Evolutionary conservation across 2,888 invertebrate species (phyloP).

Genomic region (Heliconius erato): DNA sequence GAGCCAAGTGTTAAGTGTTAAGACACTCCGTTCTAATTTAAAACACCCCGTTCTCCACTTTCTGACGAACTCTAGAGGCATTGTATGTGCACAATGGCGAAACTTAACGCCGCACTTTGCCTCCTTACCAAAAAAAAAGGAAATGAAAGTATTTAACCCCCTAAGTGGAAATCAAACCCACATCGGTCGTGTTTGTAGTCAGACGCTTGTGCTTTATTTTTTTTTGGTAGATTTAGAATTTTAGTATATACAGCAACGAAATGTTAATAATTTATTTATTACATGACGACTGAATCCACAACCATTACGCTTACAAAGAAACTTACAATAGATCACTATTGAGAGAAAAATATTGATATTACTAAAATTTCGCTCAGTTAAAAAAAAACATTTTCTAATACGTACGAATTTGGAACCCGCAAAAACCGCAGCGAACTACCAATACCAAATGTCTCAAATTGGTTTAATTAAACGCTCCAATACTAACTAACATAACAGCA

Average conservation of each 20-base stretch:
- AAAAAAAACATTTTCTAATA: not conserved
- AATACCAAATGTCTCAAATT: not conserved
- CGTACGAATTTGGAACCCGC: not conserved
- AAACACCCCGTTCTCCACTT: too few relatives aligned
- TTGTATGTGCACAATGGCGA: too few relatives aligned
- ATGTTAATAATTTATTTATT: not conserved
- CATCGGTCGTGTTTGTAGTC: too few relatives aligned
- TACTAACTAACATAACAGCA: not conserved
- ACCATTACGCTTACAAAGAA: not conserved
- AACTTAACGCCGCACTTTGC: too few relatives aligned
- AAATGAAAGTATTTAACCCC: too few relatives aligned
- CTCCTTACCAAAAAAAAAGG: too few relatives aligned
- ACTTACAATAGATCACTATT: too few relatives aligned
- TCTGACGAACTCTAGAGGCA: too few relatives aligned
- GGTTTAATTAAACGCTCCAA: conserved; percentile 11
- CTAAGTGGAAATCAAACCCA: too few relatives aligned
- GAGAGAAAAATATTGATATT: not conserved
- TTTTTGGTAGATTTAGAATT: too few relatives aligned
- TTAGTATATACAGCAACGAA: too few relatives aligned
- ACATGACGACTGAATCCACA: not conserved
- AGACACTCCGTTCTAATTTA: not conserved
- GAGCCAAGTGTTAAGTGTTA: not conserved
- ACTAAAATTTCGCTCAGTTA: not conserved
- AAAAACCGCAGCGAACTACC: not conserved
- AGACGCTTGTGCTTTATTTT: too few relatives aligned